Conservation (phyloP, 2,797 vertebrate species). For the Rhadinocentrus ornatus region DNA sequence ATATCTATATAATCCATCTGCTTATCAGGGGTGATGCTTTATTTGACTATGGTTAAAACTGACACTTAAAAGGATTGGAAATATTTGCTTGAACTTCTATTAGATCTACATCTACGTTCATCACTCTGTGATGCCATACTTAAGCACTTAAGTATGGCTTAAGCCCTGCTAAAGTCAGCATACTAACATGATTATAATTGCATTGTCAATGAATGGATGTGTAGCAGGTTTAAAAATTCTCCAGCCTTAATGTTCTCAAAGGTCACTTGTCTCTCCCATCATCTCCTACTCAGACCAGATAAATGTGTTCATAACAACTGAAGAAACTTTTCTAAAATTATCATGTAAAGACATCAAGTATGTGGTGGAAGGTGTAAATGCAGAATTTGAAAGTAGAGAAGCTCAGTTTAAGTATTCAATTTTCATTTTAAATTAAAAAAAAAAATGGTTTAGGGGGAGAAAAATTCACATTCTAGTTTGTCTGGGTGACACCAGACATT, state of each 20-base stretch:
- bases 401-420: not conserved
- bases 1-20: not conserved
- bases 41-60: constrained; percentile 7
- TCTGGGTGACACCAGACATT: not conserved
- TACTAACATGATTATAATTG: constrained; percentile 1
- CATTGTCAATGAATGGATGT: not conserved
- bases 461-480: not conserved
- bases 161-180: constrained; percentile 11
- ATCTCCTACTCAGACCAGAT: not conserved
- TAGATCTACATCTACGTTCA: not conserved
- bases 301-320: not conserved
- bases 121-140: constrained; percentile 3
- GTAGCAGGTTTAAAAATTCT: not conserved
- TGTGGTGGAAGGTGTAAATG: not conserved
- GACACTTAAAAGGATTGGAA: not conserved
- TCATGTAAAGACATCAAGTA: not conserved
- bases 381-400: not conserved
- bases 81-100: not conserved
- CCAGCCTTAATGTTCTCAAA: not conserved
- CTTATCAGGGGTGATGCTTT: not conserved
- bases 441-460: too few relatives aligned
- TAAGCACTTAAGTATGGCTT: constrained; percentile 20
- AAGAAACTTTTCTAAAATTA: not conserved
- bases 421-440: not conserved
- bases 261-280: not conserved